Evolutionary conservation across 1,140 invertebrate species (phyloP), one percentile per base, ranked within the genome.

Genomic region (Orius insidiosus): DNA sequence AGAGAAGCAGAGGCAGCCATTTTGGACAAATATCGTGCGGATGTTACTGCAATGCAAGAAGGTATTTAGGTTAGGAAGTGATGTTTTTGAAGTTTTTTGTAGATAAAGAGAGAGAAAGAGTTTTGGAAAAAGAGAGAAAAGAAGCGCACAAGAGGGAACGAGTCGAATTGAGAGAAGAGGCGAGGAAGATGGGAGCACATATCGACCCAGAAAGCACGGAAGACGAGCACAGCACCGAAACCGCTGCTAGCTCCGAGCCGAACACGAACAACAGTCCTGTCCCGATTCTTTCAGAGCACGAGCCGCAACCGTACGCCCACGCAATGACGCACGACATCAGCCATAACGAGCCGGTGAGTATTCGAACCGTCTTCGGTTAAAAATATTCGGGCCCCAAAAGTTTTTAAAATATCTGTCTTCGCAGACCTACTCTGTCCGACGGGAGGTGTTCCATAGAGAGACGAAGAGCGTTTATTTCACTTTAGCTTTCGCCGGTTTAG

Each of bases 311-410:
- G 38, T 69, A 72, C 54, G 74, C 85, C 38, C 85, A 89, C 59
- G 78, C 80, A 41, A 81, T 87, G 68, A 75, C 75, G 52, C 85
- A 89, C 58, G 80, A 85, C 51, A 69, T 88, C 52, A 81, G 80
- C 52, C 85, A 89, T 60, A 74, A 80, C 41, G 85, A 89, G 67
- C 78, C 83, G 52, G 85, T 88, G 70, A 75, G 71, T 68, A 51
- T 46, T 15, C 35, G 3, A 5, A n/a, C 14, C 35, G 3, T 15
- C 36, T n/a, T 48, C 45, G 32, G 35, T 47, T 19, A n/a, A 31
- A 16, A 46, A 5, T 36, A 15, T 18, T 46, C 6, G 5, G n/a
- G 35, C 35, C 35, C 35, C n/a, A 36, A 36, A n/a, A 15, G 14
- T 11, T 36, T 11, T 36, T 11, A 36, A 36, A 36, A 11, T 24